Evolutionary conservation across 2,113 vertebrate species (phyloP).

Genomic region (Xiphias gladius): DNA sequence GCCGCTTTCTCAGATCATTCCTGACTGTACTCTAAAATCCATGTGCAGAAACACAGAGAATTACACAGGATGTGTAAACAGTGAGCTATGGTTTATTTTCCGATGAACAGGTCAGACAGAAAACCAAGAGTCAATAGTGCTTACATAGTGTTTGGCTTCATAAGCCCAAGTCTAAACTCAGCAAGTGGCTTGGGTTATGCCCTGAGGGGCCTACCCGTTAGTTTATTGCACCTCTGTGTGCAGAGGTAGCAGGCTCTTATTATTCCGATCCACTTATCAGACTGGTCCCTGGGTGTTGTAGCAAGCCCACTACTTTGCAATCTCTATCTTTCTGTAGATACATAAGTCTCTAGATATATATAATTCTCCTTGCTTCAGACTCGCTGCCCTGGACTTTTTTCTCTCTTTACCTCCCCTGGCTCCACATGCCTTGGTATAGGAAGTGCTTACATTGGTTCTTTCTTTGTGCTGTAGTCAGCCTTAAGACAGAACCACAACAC

Average conservation of each 20-base stretch:
- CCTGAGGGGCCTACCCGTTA: constrained; percentile 57
- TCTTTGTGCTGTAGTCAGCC: constrained; percentile 81
- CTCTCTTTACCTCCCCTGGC: constrained; percentile 64
- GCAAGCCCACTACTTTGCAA: constrained; percentile 57
- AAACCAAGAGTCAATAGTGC: constrained; percentile 61
- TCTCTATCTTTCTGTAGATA: constrained; percentile 67
- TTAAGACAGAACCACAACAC: constrained; percentile 76
- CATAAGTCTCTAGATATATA: constrained; percentile 68
- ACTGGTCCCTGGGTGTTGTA: constrained; percentile 64
- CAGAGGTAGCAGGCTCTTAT: constrained; percentile 68
- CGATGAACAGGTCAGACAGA: constrained; percentile 40
- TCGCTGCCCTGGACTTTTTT: constrained; percentile 57
- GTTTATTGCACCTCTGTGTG: constrained; percentile 71
- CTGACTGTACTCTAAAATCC: not conserved
- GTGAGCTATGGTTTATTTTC: constrained; percentile 43
- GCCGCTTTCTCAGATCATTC: not conserved
- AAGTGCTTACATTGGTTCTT: constrained; percentile 80
- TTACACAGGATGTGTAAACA: constrained; percentile 18
- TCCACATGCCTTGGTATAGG: constrained; percentile 64
- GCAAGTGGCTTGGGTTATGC: constrained; percentile 63
- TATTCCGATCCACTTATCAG: constrained; percentile 74
- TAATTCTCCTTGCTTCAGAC: constrained; percentile 64
- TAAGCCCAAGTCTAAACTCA: constrained; percentile 58
- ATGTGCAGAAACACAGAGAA: not conserved
- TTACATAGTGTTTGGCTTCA: constrained; percentile 67